Evolutionary conservation across 2,888 invertebrate species (phyloP), one percentile per base, ranked within the genome.

Genomic region (Lithodes maja): DNA sequence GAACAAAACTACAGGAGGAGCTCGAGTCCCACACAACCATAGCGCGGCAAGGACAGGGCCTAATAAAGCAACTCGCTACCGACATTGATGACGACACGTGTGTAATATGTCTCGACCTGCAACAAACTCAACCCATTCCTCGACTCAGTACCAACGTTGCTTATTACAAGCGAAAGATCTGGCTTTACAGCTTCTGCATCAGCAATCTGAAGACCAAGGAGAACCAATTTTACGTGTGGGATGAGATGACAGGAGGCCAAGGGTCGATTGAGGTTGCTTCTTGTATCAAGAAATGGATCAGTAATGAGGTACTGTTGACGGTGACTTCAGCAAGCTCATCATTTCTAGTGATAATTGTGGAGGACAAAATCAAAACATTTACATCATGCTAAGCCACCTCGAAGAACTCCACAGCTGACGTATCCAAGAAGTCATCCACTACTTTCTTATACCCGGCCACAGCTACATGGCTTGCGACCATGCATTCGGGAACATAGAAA

Each of bases 351-450:
- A 80, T 12, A 77, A 33, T 49, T 77, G 77, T 77, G 49, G 77
- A 3, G 77, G 77, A 2, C n/a, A 80, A 52, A 80, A 80, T 54
- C 50, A 80, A 80, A 80, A 54, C 55, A 54, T 80, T 54, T 7
- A n/a, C 1, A 12, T 80, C 1, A 3, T 80, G 5, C n/a, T n/a
- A 52, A 52, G 3, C 53, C 80, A 54, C 3, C 80, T 80, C 53
- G 15, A 53, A 5, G 1, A 53, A 12, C 53, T 80, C 3, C 80
- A 80, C 12, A n/a, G 17, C 15, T 3, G 3, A 3, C 54, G 55
- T 54, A 15, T 80, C n/a, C 12, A n/a, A 12, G 17, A n/a, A 53
- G 12, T 12, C 53, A 53, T 54, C 15, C 54, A 54, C 3, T 80
- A 15, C 9, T 80, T 54, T 80, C 77, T 77, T 15, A 52, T 33